Base-by-base conservation (phyloP, 1,140 invertebrate species). In the Conus betulinus region DNA sequence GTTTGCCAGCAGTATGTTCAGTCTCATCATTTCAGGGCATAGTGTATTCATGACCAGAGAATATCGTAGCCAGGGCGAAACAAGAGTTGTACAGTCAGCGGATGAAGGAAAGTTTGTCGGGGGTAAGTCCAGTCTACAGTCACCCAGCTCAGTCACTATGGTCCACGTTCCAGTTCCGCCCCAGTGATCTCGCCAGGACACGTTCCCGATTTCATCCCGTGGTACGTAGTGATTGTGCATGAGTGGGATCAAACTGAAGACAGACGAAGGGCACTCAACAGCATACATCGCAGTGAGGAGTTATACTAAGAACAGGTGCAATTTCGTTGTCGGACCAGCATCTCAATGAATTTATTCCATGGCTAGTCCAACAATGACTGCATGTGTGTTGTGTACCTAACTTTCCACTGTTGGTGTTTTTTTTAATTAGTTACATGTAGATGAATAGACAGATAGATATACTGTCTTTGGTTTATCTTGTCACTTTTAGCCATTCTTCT, bases 251-350 rank as follows among this genome's bases (percentile, higher is more conserved):
- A 96, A 96, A 90, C 94, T 98, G 1, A 97, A 97, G 10, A 96
- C 95, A 23, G 97, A 97, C 87, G 95, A 96, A 11, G 96, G 96
- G n/a, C n/a, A 0, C 96, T 97, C 89, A 97, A 98, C 94, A 96
- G 96, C 71, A n/a, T 96, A 97, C 1, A 96, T 98, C 10, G n/a
- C n/a, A 95, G 98, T 86, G 97, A 97, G 10, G 98, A 98, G 93
- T 98, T 98, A 94, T 97, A 97, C 79, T 99, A 97, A 94, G 98
- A 98, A 93, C 97, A 98, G 90, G 94, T 94, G 90, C 17, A 3
- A n/a, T 4, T 5, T 71, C 39, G 0, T 39, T 39, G n/a, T n/a
- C n/a, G 39, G 39, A 39, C 39, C 39, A 39, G 39, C 39, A 3
- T 39, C n/a, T 39, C 39, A 39, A 39, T 39, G 39, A 39, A 39